A percentile compares a stretch with the other conserved stretches of the same genome.
Evolutionary conservation across 2,797 vertebrate species (phyloP).

Genomic region (Rhadinocentrus ornatus): DNA sequence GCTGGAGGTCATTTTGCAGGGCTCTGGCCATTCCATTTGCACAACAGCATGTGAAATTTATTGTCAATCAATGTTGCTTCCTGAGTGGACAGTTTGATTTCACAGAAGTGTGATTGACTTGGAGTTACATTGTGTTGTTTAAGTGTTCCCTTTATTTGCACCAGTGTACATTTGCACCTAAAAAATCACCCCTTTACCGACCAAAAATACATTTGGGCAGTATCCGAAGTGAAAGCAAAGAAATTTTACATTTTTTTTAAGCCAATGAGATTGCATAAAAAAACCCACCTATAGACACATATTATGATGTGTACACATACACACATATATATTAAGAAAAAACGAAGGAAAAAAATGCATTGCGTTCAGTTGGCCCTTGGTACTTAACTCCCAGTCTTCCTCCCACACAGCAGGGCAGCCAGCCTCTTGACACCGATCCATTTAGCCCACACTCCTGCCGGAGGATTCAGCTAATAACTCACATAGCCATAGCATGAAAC

Average conservation of each 20-base stretch:
- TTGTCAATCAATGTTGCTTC: too few species aligned
- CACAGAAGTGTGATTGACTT: too few species aligned
- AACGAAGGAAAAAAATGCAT: not conserved
- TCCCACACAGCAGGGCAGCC: constrained; percentile 72
- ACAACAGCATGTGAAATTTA: too few species aligned
- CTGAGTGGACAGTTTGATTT: too few species aligned
- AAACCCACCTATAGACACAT: constrained; percentile 18
- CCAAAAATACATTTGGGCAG: constrained; percentile 26
- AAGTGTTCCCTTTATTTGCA: too few species aligned
- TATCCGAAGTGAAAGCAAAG: not conserved
- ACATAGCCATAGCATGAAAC: constrained; percentile 61
- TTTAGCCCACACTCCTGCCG: constrained; percentile 77
- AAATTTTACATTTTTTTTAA: constrained; percentile 33
- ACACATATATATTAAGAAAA: not conserved
- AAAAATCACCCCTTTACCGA: constrained; percentile 19
- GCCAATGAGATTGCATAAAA: constrained; percentile 1
- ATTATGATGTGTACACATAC: constrained; percentile 6
- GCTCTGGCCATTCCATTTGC: too few species aligned
- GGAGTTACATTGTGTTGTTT: too few species aligned
- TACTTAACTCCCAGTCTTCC: constrained; percentile 73
- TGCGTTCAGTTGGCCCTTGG: constrained; percentile 62
- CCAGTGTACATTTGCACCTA: constrained; percentile 16
- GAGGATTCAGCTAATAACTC: constrained; percentile 75
- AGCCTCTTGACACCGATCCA: constrained; percentile 77
- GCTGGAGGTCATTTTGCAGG: too few species aligned